phyloP scores from a whole-genome alignment of 2,113 vertebrate genomes.

The Propithecus coquereli region DNA sequence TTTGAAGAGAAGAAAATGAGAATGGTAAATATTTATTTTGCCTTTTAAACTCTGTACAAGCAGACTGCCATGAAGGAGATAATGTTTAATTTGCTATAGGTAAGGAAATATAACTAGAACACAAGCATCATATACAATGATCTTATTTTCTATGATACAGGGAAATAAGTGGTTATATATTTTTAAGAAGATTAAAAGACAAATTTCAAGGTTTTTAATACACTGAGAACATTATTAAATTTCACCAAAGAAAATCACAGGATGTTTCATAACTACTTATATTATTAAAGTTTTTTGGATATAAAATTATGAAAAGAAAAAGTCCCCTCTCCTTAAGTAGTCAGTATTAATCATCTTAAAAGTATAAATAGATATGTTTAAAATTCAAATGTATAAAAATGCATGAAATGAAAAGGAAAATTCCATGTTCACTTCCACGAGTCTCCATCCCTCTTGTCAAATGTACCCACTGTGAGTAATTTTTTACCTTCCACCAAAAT shows the following conservation, averaged over 20 bases:
- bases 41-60: not conserved
- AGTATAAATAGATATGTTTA: not conserved
- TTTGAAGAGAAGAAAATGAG: not conserved
- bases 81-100: not conserved
- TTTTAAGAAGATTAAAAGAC: not conserved
- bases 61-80: not conserved
- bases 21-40: not conserved
- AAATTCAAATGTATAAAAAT: not conserved
- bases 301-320: not conserved
- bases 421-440: not conserved
- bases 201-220: not conserved
- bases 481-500: not conserved
- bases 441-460: not conserved
- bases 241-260: not conserved
- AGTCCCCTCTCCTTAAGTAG: not conserved
- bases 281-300: not conserved
- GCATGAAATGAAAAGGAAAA: not conserved
- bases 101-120: not conserved
- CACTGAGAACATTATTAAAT: not conserved
- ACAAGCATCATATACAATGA: not conserved
- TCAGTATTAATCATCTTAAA: not conserved
- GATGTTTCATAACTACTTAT: not conserved
- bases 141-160: not conserved
- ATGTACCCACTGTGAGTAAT: not conserved
- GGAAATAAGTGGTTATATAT: not conserved